Base-by-base conservation (phyloP, 2,888 invertebrate species). In the Archips crataeganus region DNA sequence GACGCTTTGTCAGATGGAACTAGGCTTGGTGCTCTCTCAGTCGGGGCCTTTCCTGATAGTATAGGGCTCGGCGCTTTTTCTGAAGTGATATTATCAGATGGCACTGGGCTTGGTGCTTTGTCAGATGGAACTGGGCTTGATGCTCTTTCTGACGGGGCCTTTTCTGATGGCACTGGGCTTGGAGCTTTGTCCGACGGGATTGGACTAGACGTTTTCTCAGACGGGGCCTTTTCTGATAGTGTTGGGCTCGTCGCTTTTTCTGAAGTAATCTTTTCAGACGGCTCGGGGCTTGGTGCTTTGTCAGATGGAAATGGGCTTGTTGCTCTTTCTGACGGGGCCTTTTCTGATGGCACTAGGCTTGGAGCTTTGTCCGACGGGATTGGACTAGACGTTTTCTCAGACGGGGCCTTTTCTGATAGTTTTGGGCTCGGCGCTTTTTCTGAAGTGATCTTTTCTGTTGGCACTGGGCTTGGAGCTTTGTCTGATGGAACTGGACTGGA, bases 391-490 rank as follows among this genome's bases (percentile, higher is more conserved):
- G 51, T 42, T 15, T 62, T 47, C 47, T 0, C 47, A 47, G 47
- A 47, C n/a, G 59, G 65, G 3, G 47, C 47, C 47, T 0, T 47
- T 6, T 47, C 47, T 47, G 39, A 39, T 8, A 8, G 39, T 39
- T 0, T 8, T 6, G 39, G 39, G 39, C 39, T 39, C 4, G 39
- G 4, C 2, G 39, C 39, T 8, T 39, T 39, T 8, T 39, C 39
- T 39, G 8, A 11, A n/a, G 49, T 2, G 13, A 9, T n/a, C 49
- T 13, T 79, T 0, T 76, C 74, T 2, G 68, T 61, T 13, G 47
- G 39, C 13, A 39, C 23, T 0, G 36, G 49, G 36, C 68, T 49
- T 0, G n/a, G 4, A 23, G 15, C 47, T 2, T n/a, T n/a, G n/a
- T n/a, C n/a, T n/a, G n/a, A n/a, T n/a, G n/a, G n/a, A n/a, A n/a